Conservation (phyloP, 2,113 vertebrate species). For the Rhynchomys soricoides region DNA sequence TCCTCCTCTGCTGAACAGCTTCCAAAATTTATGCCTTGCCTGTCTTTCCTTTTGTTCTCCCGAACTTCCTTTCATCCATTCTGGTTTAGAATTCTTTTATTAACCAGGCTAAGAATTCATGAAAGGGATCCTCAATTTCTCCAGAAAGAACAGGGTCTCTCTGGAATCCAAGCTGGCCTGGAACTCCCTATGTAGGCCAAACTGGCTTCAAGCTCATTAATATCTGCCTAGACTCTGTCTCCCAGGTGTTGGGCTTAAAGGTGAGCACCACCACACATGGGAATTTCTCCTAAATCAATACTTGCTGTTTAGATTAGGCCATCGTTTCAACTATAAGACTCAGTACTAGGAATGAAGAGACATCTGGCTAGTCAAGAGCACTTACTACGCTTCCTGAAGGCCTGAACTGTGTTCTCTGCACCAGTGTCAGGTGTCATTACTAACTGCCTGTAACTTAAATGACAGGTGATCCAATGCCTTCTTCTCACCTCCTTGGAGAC, state of each 20-base stretch:
- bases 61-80: not conserved
- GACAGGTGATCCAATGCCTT: too few species aligned
- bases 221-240: not conserved
- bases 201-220: not conserved
- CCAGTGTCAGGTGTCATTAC: not conserved
- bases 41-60: not conserved
- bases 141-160: not conserved
- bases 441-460: too few species aligned
- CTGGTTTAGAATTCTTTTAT: not conserved
- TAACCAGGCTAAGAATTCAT: not conserved
- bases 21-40: not conserved
- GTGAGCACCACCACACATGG: not conserved
- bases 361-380: not conserved
- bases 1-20: not conserved
- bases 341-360: not conserved
- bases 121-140: not conserved
- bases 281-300: not conserved
- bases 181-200: not conserved
- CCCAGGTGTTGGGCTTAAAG: not conserved
- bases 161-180: not conserved
- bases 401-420: not conserved
- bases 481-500: too few species aligned
- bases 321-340: not conserved
- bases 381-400: not conserved
- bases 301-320: not conserved